phyloP scores from a whole-genome alignment of 2,797 vertebrate genomes.

The Sciurus carolinensis region DNA sequence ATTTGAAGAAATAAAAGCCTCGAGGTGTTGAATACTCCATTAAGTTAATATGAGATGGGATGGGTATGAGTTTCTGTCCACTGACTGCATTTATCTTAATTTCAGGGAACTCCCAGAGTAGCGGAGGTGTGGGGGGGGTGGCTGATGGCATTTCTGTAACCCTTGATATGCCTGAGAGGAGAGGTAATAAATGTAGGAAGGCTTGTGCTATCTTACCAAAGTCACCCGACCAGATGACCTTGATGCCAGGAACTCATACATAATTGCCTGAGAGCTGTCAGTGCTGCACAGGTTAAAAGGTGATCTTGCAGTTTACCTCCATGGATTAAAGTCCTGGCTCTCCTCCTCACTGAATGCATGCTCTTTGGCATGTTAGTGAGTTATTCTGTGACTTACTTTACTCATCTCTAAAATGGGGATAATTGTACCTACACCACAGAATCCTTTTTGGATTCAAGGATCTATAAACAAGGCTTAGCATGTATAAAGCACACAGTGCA shows the following conservation, averaged over 20 bases:
- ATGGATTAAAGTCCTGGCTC: conserved; percentile 11
- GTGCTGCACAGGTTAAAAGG: background rate
- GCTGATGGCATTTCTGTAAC: background rate
- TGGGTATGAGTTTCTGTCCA: conserved; percentile 41
- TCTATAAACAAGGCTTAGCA: background rate
- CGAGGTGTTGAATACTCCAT: conserved; percentile 44
- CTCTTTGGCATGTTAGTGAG: background rate
- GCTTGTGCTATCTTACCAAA: background rate
- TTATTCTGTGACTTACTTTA: conserved; percentile 39
- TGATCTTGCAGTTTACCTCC: background rate
- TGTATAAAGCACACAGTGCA: background rate
- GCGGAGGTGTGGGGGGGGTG: background rate
- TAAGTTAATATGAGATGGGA: conserved; percentile 46
- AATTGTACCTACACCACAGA: background rate
- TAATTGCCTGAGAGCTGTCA: background rate
- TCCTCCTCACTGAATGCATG: background rate
- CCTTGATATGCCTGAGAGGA: background rate
- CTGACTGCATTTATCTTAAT: conserved; percentile 63
- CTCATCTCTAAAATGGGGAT: conserved; percentile 70
- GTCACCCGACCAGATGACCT: background rate
- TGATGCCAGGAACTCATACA: background rate
- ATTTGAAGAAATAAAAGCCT: conserved; percentile 46
- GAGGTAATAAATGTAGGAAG: background rate
- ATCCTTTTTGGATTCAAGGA: conserved; percentile 31
- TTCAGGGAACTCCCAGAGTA: background rate